phyloP scores from a whole-genome alignment of 1,140 invertebrate genomes.

The Chrysomallon squamiferum region DNA sequence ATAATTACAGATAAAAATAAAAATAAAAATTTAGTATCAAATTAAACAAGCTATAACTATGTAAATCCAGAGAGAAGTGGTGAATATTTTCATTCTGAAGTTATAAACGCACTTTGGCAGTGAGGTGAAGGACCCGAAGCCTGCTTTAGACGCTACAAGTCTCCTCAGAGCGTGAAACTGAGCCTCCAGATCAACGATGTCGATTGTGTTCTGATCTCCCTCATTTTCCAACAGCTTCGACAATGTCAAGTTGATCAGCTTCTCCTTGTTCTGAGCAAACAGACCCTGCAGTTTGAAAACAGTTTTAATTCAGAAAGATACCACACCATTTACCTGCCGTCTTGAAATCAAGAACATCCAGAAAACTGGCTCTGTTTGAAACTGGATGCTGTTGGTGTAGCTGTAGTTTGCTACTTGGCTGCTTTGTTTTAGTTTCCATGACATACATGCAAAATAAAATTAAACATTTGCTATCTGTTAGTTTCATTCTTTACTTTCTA shows the following conservation, averaged over 20 bases:
- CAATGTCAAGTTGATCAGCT: conserved; percentile 84
- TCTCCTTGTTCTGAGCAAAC: conserved; percentile 99
- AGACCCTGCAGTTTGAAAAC: conserved; percentile 84
- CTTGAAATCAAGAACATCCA: not conserved
- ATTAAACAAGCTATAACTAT: too few species aligned
- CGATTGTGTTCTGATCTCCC: conserved; percentile 69
- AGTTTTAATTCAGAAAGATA: too few species aligned
- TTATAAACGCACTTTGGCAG: conserved; percentile 82
- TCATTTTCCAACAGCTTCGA: conserved; percentile 78
- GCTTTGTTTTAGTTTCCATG: too few species aligned
- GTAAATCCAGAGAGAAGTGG: too few species aligned
- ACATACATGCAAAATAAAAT: too few species aligned
- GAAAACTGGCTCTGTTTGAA: not conserved
- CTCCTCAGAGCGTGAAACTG: conserved; percentile 94
- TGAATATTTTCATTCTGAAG: too few species aligned
- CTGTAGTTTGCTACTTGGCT: not conserved
- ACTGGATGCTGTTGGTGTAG: not conserved
- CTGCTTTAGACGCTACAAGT: conserved; percentile 95
- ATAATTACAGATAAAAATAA: too few species aligned
- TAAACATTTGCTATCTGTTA: too few species aligned
- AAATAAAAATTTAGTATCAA: too few species aligned
- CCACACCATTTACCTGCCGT: too few species aligned
- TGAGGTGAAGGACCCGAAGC: conserved; percentile 94
- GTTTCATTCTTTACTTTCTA: too few species aligned
- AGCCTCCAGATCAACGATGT: conserved; percentile 73